Percentiles rank a stretch among this genome's conserved stretches.
Evolutionary conservation across 2,113 vertebrate species (phyloP).

Genomic region (Coturnix japonica): DNA sequence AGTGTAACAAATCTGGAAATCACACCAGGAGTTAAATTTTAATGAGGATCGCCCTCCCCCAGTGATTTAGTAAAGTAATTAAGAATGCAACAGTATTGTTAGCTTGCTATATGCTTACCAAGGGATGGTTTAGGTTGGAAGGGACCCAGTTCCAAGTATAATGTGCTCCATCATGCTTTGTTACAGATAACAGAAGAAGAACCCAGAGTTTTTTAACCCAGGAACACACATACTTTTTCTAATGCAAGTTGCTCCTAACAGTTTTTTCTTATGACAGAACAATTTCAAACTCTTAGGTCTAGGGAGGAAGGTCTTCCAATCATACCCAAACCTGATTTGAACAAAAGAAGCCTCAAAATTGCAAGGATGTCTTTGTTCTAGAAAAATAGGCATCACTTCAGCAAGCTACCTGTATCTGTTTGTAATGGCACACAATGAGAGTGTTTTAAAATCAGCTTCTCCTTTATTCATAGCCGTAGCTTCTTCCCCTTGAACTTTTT

Average conservation of each 20-base stretch:
- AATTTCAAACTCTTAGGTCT: not conserved
- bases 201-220: not conserved
- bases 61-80: not conserved
- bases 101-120: not conserved
- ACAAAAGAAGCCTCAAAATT: not conserved
- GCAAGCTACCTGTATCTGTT: accelerated
- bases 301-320: not conserved
- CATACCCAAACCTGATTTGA: not conserved
- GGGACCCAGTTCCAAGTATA: not conserved
- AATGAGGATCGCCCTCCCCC: not conserved
- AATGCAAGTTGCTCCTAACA: not conserved
- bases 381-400: not conserved
- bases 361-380: not conserved
- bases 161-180: not conserved
- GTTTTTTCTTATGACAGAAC: accelerated
- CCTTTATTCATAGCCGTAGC: not conserved
- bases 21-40: not conserved
- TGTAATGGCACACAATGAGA: not conserved
- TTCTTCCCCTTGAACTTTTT: not conserved
- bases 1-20: not conserved
- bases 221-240: not conserved
- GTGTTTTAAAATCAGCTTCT: not conserved
- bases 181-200: not conserved
- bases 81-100: conserved; percentile 1
- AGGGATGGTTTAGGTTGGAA: not conserved